These are phyloP conservation scores for Drosophila nannoptera DNA, from an alignment of 1,140 invertebrate species.

Conservation along the genomic window DNA sequence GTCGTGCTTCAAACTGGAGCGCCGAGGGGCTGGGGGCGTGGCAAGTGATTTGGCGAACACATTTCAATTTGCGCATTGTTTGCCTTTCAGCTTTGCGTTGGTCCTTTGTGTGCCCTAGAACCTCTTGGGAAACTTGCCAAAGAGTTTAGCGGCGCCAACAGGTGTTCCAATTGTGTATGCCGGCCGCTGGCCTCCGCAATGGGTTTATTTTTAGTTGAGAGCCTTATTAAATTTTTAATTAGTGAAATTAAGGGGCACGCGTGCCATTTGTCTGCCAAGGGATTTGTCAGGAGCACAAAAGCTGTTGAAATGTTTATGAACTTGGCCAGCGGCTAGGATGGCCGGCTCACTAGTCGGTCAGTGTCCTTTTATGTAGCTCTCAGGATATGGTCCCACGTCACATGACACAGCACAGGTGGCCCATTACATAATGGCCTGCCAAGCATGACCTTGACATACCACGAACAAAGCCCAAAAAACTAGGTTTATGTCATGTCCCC, in stretches of 20 bases:
- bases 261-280: constrained; percentile 33
- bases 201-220: constrained; percentile 65
- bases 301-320: constrained; percentile 24
- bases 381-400: constrained; percentile 33
- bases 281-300: constrained; percentile 16
- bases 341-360: constrained; percentile 13
- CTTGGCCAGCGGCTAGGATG: not conserved
- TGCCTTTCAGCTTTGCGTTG: constrained; percentile 28
- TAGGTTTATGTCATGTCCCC: constrained; percentile 35
- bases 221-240: constrained; percentile 77
- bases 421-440: constrained; percentile 12
- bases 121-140: constrained; percentile 67
- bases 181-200: constrained; percentile 19
- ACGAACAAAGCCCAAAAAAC: not conserved
- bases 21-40: constrained; percentile 34
- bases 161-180: constrained; percentile 57
- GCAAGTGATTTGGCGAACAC: constrained; percentile 54
- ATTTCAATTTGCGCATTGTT: constrained; percentile 65
- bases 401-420: constrained; percentile 10
- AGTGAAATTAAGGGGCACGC: constrained; percentile 56
- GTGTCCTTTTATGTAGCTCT: constrained; percentile 38
- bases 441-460: constrained; percentile 40
- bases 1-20: too few species aligned
- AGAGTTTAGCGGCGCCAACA: constrained; percentile 64
- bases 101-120: constrained; percentile 36